These are phyloP conservation scores for Hydractinia echinata DNA, from an alignment of 30 jellyfish, hydroid and myxozoan species.

Conservation along the genomic window DNA sequence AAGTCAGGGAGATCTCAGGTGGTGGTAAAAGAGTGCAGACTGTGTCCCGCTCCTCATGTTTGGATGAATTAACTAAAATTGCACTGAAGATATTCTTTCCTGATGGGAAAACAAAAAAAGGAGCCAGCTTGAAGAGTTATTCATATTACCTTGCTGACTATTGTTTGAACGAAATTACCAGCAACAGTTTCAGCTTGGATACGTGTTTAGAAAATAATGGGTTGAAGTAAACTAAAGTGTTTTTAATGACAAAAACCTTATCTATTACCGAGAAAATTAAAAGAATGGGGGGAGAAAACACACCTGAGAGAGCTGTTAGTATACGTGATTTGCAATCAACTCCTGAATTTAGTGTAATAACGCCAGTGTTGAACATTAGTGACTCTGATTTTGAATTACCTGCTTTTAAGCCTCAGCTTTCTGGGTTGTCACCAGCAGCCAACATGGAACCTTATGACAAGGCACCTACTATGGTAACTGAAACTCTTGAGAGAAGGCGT, in stretches of 20 bases:
- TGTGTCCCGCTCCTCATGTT: background rate
- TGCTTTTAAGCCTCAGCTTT: too few species aligned
- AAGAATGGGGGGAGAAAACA: background rate
- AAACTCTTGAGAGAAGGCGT: background rate
- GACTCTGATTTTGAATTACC: conserved; percentile 7
- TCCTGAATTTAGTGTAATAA: background rate
- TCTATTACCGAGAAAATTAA: background rate
- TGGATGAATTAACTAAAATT: background rate
- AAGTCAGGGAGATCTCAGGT: conserved; percentile 6
- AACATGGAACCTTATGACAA: too few species aligned
- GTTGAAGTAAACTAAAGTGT: background rate
- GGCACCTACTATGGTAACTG: too few species aligned
- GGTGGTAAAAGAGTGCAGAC: conserved; percentile 7
- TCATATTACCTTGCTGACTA: conserved; percentile 1
- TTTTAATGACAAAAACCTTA: background rate
- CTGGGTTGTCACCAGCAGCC: too few species aligned
- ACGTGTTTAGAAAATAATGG: too few species aligned
- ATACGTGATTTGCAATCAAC: too few species aligned
- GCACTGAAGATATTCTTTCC: conserved; percentile 3
- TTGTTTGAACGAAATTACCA: too few species aligned
- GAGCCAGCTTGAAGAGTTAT: background rate
- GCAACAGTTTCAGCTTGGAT: too few species aligned
- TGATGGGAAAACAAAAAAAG: background rate
- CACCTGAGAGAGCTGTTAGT: background rate
- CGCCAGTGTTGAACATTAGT: too few species aligned